These are phyloP conservation scores for Doryteuthis pealeii DNA, from an alignment of 1,140 invertebrate genomes.

Conservation along the genomic window DNA sequence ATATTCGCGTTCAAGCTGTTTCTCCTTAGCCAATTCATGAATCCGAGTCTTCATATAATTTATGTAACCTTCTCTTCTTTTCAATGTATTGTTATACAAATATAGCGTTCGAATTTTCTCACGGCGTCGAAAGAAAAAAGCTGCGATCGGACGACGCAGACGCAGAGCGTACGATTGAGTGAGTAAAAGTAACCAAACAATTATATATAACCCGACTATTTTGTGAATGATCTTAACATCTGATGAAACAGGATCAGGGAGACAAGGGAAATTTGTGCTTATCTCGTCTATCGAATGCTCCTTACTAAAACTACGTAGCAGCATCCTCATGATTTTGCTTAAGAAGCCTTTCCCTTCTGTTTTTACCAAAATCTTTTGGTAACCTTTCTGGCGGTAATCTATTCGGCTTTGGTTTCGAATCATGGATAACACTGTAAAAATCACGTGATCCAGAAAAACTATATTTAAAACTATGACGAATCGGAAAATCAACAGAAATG, in stretches of 20 bases:
- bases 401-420: constrained; percentile 43
- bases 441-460: constrained; percentile 39
- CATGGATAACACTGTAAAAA: constrained; percentile 41
- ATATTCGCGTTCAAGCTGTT: constrained; percentile 24
- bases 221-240: constrained; percentile 20
- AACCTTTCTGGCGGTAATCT: constrained; percentile 46
- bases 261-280: constrained; percentile 39
- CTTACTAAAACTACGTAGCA: constrained; percentile 40
- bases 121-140: constrained; percentile 36
- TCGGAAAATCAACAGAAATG: constrained; percentile 35
- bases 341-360: constrained; percentile 46
- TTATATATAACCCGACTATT: constrained; percentile 28
- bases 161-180: constrained; percentile 43
- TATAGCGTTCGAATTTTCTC: constrained; percentile 48
- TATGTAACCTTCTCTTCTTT: constrained; percentile 43
- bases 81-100: constrained; percentile 51
- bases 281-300: constrained; percentile 36
- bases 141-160: constrained; percentile 30
- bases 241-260: constrained; percentile 29
- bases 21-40: constrained; percentile 26
- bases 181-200: constrained; percentile 36
- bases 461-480: constrained; percentile 35
- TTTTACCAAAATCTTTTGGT: constrained; percentile 33
- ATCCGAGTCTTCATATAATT: constrained; percentile 34
- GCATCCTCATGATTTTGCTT: constrained; percentile 37